Evolutionary conservation across 2,113 vertebrate species (phyloP).

Genomic region (Ophthalmolycus amberensis): DNA sequence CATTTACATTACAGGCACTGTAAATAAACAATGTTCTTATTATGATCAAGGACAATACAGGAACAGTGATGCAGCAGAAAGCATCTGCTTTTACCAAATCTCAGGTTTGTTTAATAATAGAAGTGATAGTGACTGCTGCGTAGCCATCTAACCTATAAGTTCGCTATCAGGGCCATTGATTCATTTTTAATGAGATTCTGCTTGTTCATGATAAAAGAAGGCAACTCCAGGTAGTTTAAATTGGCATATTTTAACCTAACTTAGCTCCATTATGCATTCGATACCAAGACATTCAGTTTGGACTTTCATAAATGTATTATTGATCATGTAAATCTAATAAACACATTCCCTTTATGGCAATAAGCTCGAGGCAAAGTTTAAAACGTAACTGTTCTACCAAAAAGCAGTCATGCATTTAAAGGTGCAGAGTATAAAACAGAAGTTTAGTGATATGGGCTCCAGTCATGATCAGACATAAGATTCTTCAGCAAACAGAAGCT

Average conservation of each 20-base stretch:
- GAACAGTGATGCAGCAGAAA: background rate
- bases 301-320: background rate
- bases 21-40: background rate
- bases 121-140: background rate
- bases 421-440: background rate
- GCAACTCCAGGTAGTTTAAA: conserved; percentile 56
- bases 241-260: conserved; percentile 44
- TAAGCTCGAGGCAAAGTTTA: conserved; percentile 20
- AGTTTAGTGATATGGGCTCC: background rate
- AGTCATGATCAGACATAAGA: conserved; percentile 73
- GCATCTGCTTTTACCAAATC: background rate
- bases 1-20: background rate
- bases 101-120: too few relatives aligned
- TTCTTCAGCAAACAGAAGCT: conserved; percentile 86
- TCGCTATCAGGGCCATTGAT: too few relatives aligned
- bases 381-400: background rate
- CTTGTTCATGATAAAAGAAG: conserved; percentile 29
- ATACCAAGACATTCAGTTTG: background rate
- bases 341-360: conserved; percentile 19
- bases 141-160: too few relatives aligned
- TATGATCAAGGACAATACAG: too few relatives aligned
- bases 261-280: background rate
- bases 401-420: background rate
- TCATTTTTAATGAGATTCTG: background rate
- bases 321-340: background rate